Base-by-base conservation (phyloP, 2,888 invertebrate genomes). In the Rhamphomyia laevipes region DNA sequence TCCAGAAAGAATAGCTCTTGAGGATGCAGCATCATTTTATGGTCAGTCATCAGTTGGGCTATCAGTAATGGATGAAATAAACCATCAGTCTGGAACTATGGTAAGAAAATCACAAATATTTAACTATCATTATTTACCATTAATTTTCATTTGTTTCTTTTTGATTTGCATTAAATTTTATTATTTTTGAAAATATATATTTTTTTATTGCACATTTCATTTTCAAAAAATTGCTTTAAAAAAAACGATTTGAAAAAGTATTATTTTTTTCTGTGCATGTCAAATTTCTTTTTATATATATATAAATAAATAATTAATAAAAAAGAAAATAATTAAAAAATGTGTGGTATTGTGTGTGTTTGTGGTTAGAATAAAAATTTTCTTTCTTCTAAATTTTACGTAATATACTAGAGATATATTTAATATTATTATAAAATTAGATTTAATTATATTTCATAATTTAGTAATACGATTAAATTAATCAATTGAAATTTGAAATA, bases 11-110 rank as follows among this genome's bases (percentile, higher is more conserved):
- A 66, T 70, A 44, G 62, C 68, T 31, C 53, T 69, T 31, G 70
- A 70, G 51, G 70, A 70, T 64, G 63, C 68, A 15, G 59, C 67
- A 43, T 63, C 65, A 49, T 61, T 64, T 40, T 74, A 74, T 50
- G 69, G 71, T 35, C 75, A 76, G 57, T 66, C 74, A 50, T 66
- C 73, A 21, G 64, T 72, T 48, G 75, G 75, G 53, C 65, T 76
- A 57, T 71, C 76, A 47, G 71, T 76, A 57, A 70, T 77, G 65
- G 76, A 77, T 55, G 76, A 77, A 60, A 68, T 77, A 52, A 63
- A 68, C 30, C 67, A 69, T 56, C 68, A 74, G 51, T 61, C 68
- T 44, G 71, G 73, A 49, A 70, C 75, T 56, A 72, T 76, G 74
- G 77, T 76, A 63, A 68, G 71, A 52, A 49, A n/a, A 58, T 55